These are phyloP conservation scores for Calidris pygmaea DNA, from an alignment of 2,113 vertebrate species.

Conservation along the genomic window DNA sequence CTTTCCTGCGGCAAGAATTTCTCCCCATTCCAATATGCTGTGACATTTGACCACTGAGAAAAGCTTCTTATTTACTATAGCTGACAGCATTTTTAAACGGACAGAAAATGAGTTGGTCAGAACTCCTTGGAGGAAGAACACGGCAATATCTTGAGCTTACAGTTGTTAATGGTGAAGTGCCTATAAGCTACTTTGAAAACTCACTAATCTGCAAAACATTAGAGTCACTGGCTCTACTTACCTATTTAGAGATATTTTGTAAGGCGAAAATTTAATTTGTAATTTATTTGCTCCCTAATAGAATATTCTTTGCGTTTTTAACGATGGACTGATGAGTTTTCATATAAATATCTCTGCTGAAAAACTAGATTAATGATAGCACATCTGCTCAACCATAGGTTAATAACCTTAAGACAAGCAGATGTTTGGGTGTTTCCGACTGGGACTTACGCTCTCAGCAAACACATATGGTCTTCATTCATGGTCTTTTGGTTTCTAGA, in stretches of 20 bases:
- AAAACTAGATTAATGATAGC: constrained; percentile 9
- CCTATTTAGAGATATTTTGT: not conserved
- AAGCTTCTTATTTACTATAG: constrained; percentile 35
- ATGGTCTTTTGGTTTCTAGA: constrained; percentile 53
- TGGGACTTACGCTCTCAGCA: constrained; percentile 34
- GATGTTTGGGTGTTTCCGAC: constrained; percentile 44
- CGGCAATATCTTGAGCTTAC: not conserved
- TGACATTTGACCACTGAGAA: not conserved
- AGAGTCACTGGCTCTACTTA: not conserved
- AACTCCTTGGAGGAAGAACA: constrained; percentile 16
- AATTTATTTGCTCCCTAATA: not conserved
- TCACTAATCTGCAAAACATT: constrained; percentile 1
- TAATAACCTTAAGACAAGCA: constrained; percentile 63
- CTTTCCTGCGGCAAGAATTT: not conserved
- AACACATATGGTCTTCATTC: constrained; percentile 59
- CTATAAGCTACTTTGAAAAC: constrained; percentile 7
- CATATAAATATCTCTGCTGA: not conserved
- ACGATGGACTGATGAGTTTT: not conserved
- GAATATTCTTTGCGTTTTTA: not conserved
- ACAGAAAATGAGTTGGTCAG: constrained; percentile 10
- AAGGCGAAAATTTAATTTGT: not conserved
- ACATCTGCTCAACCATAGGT: constrained; percentile 22
- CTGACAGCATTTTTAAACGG: constrained; percentile 32
- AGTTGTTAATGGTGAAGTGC: not conserved
- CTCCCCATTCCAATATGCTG: not conserved